Evolutionary conservation across 2,888 invertebrate species (phyloP).

Genomic region (Aphelenchoides bicaudatus): DNA sequence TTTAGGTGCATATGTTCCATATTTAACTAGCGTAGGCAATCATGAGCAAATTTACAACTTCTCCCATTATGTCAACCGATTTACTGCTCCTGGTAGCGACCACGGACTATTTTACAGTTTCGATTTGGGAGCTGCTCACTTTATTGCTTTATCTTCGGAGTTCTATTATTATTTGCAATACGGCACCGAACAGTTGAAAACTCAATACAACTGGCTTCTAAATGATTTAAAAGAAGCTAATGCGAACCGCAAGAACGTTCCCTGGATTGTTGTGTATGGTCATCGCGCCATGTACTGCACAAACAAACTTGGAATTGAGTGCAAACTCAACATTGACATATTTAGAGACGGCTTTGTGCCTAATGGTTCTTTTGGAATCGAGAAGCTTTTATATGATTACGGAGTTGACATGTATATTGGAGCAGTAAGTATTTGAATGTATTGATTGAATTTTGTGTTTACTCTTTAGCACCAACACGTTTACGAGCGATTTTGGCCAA

Average conservation of each 20-base stretch:
- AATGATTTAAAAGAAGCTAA: constrained; percentile 46
- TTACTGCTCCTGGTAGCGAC: constrained; percentile 75
- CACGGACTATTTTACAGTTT: constrained; percentile 68
- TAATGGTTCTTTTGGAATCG: constrained; percentile 66
- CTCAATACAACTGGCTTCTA: constrained; percentile 56
- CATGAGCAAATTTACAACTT: constrained; percentile 76
- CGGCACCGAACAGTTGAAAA: constrained; percentile 70
- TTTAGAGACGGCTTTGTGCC: constrained; percentile 23
- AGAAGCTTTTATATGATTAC: constrained; percentile 79
- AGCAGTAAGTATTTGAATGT: constrained; percentile 84
- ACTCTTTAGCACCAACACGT: not conserved
- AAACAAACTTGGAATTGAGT: constrained; percentile 19
- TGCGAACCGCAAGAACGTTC: constrained; percentile 58
- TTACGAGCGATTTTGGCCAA: constrained; percentile 82
- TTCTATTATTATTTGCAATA: constrained; percentile 82
- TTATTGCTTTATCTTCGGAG: constrained; percentile 87
- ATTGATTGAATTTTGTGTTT: not conserved
- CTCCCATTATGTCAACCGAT: constrained; percentile 84
- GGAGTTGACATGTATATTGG: constrained; percentile 89
- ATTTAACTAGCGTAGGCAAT: constrained; percentile 76
- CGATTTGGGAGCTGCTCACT: constrained; percentile 81
- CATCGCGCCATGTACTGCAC: constrained; percentile 87
- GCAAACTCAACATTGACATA: constrained; percentile 45
- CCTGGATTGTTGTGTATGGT: constrained; percentile 78
- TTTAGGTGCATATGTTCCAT: constrained; percentile 81